These are phyloP conservation scores for Morphnarchus princeps DNA, from an alignment of 2,113 vertebrate species.

Conservation along the genomic window DNA sequence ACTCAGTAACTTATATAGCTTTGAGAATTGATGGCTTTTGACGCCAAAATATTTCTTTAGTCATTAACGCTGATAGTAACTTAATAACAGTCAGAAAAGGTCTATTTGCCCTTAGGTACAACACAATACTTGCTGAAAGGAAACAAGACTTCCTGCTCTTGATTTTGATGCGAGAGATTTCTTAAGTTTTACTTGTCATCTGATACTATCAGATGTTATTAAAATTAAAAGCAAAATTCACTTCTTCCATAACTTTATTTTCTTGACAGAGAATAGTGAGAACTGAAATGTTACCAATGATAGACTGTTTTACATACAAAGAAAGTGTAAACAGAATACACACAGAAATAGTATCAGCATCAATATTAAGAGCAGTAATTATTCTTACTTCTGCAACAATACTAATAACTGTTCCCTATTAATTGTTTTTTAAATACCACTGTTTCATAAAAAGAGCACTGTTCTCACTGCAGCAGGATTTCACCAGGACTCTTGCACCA, in stretches of 20 bases:
- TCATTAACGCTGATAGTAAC: not conserved
- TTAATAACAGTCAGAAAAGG: not conserved
- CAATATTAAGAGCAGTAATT: not conserved
- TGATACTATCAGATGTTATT: not conserved
- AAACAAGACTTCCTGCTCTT: not conserved
- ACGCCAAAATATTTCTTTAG: conserved; percentile 2
- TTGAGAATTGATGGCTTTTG: not conserved
- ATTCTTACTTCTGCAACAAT: not conserved
- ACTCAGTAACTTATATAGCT: not conserved
- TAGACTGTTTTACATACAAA: not conserved
- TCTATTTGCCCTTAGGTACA: not conserved
- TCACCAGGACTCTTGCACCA: not conserved
- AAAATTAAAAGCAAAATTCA: conserved; percentile 1
- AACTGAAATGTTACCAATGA: not conserved
- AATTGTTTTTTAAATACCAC: not conserved
- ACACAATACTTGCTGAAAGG: conserved; percentile 1
- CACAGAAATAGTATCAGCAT: not conserved
- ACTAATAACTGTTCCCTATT: not conserved
- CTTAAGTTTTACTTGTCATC: not conserved
- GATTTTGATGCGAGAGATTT: not conserved
- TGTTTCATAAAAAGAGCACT: not conserved
- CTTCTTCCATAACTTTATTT: not conserved
- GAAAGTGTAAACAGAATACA: not conserved
- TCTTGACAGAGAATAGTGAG: not conserved
- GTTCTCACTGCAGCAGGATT: not conserved